These are phyloP conservation scores for Arnoldichthys spilopterus DNA, from an alignment of 2,797 vertebrate genomes.

Conservation along the genomic window DNA sequence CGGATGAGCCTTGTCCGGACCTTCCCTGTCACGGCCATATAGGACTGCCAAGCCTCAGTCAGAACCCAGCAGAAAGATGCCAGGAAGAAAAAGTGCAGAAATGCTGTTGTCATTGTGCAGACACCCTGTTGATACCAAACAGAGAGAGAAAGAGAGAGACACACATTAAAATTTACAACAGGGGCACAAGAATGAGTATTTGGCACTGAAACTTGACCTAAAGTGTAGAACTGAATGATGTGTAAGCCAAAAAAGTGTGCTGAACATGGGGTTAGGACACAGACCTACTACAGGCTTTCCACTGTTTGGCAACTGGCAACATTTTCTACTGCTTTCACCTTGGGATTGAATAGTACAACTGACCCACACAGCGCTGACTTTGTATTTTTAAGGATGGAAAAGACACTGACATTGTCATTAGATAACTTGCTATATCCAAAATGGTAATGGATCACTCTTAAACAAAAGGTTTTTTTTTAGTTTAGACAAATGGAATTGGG, in stretches of 20 bases:
- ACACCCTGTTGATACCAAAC: slow-evolving; percentile 82
- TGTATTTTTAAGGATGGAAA: neutral
- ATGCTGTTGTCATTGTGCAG: slow-evolving; percentile 96
- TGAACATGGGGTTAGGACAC: neutral
- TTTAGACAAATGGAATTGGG: too few relatives aligned
- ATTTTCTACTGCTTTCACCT: neutral
- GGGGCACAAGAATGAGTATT: neutral
- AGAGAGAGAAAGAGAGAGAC: slow-evolving; percentile 1
- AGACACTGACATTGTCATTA: neutral
- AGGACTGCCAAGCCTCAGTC: slow-evolving; percentile 99
- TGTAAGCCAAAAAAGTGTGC: neutral
- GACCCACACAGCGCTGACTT: neutral
- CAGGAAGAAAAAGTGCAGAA: slow-evolving; percentile 98
- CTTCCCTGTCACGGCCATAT: slow-evolving; percentile 96
- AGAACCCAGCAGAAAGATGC: slow-evolving; percentile 99
- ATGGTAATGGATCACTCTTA: too few relatives aligned
- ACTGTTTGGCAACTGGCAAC: neutral
- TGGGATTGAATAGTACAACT: neutral
- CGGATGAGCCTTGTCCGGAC: slow-evolving; percentile 96
- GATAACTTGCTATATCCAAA: too few relatives aligned
- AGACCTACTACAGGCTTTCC: neutral
- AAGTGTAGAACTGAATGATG: neutral
- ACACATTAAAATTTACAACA: slow-evolving; percentile 43
- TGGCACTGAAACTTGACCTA: neutral
- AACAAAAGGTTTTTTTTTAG: too few relatives aligned